A percentile compares a stretch with the other conserved stretches of the same genome.
Conservation (phyloP, 2,797 vertebrate species). For the Garrulus glandarius region DNA sequence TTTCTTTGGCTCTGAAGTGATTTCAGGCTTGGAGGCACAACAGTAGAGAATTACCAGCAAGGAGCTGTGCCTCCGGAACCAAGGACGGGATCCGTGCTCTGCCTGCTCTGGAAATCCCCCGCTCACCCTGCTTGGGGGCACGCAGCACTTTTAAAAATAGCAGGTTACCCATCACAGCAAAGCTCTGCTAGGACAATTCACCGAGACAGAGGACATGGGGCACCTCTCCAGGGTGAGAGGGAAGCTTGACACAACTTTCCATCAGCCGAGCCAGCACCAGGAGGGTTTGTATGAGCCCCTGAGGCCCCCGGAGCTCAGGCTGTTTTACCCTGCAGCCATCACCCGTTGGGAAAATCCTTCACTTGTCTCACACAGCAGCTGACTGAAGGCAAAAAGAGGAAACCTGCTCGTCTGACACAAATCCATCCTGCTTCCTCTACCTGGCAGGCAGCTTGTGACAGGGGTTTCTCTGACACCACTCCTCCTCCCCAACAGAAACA, state of each 20-base stretch:
- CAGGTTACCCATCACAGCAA: not conserved
- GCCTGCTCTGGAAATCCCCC: not conserved
- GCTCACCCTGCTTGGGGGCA: not conserved
- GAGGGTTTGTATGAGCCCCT: accelerated
- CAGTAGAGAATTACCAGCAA: not conserved
- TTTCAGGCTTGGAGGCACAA: not conserved
- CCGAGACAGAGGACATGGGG: not conserved
- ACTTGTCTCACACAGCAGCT: not conserved
- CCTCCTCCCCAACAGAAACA: accelerated
- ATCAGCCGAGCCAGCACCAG: not conserved
- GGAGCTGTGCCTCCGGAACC: not conserved
- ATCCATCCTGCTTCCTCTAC: not conserved
- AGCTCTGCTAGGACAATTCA: not conserved
- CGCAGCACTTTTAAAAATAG: not conserved
- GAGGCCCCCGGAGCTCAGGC: not conserved
- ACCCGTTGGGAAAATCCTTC: not conserved
- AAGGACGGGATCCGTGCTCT: not conserved
- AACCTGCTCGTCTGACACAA: not conserved
- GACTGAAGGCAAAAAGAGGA: not conserved
- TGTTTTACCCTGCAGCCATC: not conserved
- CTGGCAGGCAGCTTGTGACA: not conserved
- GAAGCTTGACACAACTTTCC: not conserved
- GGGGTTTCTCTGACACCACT: not conserved
- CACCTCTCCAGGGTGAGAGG: not conserved
- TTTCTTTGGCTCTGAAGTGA: not conserved